Percentiles rank a stretch among this genome's conserved stretches.
Conservation (phyloP, 2,888 invertebrate genomes). For the Drosophila lutescens region DNA sequence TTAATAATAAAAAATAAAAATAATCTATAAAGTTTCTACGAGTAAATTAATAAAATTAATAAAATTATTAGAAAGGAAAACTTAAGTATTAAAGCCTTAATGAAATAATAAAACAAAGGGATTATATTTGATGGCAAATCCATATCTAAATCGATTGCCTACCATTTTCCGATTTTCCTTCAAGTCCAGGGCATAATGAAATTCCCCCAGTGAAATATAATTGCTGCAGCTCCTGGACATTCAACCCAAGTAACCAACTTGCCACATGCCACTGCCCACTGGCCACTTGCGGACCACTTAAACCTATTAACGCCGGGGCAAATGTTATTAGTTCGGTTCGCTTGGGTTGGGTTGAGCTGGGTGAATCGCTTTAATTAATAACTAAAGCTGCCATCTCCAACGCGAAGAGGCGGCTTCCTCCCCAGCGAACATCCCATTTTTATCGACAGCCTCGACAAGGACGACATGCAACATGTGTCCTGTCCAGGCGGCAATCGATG, state of each 20-base stretch:
- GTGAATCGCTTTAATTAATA: conserved; percentile 55
- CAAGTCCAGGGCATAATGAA: conserved; percentile 13
- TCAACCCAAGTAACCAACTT: conserved; percentile 11
- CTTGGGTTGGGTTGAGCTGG: conserved; percentile 8
- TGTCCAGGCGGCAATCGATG: conserved; percentile 20
- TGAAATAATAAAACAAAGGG: no score
- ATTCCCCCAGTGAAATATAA: conserved; percentile 17
- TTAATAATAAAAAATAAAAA: no score
- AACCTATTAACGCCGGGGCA: conserved; percentile 48
- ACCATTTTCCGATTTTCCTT: background rate
- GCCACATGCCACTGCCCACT: conserved; percentile 16
- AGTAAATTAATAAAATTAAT: no score
- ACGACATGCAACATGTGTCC: conserved; percentile 50
- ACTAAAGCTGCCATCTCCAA: conserved; percentile 27
- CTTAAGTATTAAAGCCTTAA: no score
- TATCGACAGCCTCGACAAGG: conserved; percentile 41
- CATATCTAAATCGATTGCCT: background rate
- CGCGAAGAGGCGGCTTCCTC: background rate
- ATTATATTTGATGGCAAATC: background rate
- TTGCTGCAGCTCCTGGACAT: conserved; percentile 30
- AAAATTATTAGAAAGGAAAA: no score
- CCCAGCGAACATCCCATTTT: background rate
- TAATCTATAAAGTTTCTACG: no score
- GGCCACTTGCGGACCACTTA: conserved; percentile 33
- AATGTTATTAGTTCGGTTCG: conserved; percentile 43